phyloP scores from a whole-genome alignment of 1,140 invertebrate genomes.

The Drosophila obscura region DNA sequence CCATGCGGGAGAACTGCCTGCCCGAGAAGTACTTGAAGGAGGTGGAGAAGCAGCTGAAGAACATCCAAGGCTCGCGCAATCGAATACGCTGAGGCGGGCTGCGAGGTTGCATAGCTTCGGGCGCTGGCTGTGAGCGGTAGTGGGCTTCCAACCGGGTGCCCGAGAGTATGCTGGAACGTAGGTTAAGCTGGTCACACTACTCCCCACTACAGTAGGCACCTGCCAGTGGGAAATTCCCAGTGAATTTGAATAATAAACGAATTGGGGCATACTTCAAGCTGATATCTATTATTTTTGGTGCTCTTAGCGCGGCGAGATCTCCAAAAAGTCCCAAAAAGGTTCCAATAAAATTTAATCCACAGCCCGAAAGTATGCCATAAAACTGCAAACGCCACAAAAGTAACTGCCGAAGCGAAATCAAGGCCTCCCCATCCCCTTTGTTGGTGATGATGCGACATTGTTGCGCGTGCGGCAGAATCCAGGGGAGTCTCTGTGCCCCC shows the following conservation, averaged over 20 bases:
- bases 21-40: conserved; percentile 83
- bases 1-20: conserved; percentile 84
- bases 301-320: neutral
- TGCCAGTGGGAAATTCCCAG: neutral
- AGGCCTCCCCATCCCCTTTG: conserved; percentile 14
- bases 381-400: conserved; percentile 34
- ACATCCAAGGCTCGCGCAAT: conserved; percentile 57
- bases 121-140: neutral
- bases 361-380: conserved; percentile 66
- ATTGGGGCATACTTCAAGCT: too few relatives aligned
- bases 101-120: conserved; percentile 37
- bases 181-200: neutral
- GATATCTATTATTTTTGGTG: neutral
- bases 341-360: conserved; percentile 13
- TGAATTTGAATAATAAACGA: neutral
- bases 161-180: conserved; percentile 40
- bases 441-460: conserved; percentile 64
- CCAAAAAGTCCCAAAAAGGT: conserved; percentile 15
- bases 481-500: conserved; percentile 7
- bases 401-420: conserved; percentile 63
- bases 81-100: conserved; percentile 50
- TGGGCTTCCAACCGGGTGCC: conserved; percentile 1
- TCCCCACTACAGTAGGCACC: neutral
- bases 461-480: conserved; percentile 52
- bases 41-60: conserved; percentile 83